phyloP scores from a whole-genome alignment of 2,113 vertebrate species.

The Promerops cafer region DNA sequence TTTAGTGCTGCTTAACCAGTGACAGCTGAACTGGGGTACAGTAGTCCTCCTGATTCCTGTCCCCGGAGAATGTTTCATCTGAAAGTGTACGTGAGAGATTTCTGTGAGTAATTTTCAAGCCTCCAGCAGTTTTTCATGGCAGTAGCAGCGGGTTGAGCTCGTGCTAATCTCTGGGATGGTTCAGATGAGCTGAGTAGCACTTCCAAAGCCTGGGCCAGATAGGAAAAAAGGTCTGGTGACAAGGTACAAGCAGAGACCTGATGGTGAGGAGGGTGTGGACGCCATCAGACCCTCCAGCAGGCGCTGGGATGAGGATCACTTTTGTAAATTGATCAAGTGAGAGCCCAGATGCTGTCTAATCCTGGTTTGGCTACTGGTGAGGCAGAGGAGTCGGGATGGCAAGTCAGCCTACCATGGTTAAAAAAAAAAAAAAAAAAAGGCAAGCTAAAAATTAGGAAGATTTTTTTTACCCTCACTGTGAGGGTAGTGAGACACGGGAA shows the following conservation, averaged over 20 bases:
- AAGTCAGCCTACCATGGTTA: rapidly evolving
- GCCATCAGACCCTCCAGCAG: background rate
- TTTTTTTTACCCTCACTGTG: background rate
- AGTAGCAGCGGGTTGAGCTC: background rate
- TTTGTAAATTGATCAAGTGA: rapidly evolving
- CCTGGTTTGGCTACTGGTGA: background rate
- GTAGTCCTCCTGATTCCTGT: rapidly evolving
- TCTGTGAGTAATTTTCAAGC: background rate
- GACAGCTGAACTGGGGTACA: rapidly evolving
- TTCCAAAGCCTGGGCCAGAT: rapidly evolving
- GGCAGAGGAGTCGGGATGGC: too few relatives aligned
- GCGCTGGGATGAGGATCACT: rapidly evolving
- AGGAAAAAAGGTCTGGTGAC: rapidly evolving
- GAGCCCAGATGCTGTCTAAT: rapidly evolving
- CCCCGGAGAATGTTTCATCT: rapidly evolving
- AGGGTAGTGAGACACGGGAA: too few relatives aligned
- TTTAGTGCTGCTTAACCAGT: background rate
- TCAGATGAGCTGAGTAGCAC: background rate
- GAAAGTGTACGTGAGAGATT: rapidly evolving
- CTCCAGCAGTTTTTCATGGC: background rate
- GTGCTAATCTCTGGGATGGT: rapidly evolving
- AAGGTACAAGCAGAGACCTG: rapidly evolving
- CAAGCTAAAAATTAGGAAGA: background rate
- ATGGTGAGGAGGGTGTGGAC: rapidly evolving
- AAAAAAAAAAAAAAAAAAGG: too few relatives aligned